Conservation (phyloP, 2,113 vertebrate genomes). For the Struthio camelus region DNA sequence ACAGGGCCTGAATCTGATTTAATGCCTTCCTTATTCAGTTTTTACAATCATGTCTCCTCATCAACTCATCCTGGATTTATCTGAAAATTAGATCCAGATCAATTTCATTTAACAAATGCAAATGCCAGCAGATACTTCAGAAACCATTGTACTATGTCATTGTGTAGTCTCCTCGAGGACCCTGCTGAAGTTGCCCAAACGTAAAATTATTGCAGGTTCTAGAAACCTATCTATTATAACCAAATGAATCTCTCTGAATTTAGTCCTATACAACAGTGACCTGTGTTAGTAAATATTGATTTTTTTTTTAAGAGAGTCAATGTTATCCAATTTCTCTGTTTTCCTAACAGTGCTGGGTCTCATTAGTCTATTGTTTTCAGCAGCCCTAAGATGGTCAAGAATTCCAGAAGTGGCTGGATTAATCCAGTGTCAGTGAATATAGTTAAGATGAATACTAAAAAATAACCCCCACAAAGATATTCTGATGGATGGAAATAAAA, state of each 20-base stretch:
- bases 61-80: neutral
- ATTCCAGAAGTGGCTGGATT: neutral
- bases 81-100: neutral
- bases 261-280: neutral
- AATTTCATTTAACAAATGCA: neutral
- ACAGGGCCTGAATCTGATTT: neutral
- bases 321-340: neutral
- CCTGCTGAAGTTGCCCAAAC: neutral
- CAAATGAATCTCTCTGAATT: neutral
- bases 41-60: neutral
- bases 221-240: neutral
- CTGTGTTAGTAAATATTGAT: neutral
- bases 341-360: neutral
- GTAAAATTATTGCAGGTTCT: neutral
- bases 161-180: neutral
- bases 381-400: neutral
- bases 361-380: conserved; percentile 22
- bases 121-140: fast-evolving
- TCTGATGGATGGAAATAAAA: conserved; percentile 18
- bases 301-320: too few species aligned
- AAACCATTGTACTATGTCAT: neutral
- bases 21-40: neutral
- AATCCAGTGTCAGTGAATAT: neutral
- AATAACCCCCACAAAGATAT: neutral
- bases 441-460: neutral